Evolutionary conservation across 2,888 invertebrate species (phyloP), one percentile per base, ranked within the genome.

Genomic region (Hirtodrosophila histrioides): DNA sequence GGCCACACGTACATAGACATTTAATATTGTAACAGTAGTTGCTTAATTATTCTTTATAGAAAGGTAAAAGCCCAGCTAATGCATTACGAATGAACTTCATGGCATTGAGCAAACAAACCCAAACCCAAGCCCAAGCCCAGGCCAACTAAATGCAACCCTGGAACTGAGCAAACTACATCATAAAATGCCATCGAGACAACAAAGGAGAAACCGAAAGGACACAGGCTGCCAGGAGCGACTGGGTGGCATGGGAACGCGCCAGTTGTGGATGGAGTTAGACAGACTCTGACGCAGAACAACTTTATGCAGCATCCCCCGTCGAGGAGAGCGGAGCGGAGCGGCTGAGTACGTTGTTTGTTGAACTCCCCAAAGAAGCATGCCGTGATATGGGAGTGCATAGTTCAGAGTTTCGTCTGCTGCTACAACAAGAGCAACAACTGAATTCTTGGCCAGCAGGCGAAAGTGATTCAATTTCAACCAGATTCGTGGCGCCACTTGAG

Each of bases 381-480:
- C 49, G 31, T 17, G 43, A 56, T 62, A 56, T 61, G 54, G 12
- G 70, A 63, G 54, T 66, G 66, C 54, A 66, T 78, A 60, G 72
- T 61, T 67, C 46, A 63, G 57, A 60, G 70, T 74, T 73, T 48
- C 17, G 12, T 35, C 46, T 53, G 35, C 8, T 48, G 43, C 56
- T 49, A 56, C 41, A 56, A 39, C 33, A 53, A 44, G 39, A 55
- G 40, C 57, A 36, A 46, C 37, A 11, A 29, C 40, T 8, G 35
- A 60, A 62, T 76, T 64, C 55, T 57, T 61, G 65, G 62, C 57
- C 45, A 62, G 53, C 68, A 44, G 60, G 69, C 55, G 78, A 83
- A 83, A 84, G 87, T 85, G 82, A 81, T 70, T 78, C 61, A 76
- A 86, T 87, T 85, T 62, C 60, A 58, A 44, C 40, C 68, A 64